Conservation (phyloP, 2,888 invertebrate species). For the Drosophila tripunctata region DNA sequence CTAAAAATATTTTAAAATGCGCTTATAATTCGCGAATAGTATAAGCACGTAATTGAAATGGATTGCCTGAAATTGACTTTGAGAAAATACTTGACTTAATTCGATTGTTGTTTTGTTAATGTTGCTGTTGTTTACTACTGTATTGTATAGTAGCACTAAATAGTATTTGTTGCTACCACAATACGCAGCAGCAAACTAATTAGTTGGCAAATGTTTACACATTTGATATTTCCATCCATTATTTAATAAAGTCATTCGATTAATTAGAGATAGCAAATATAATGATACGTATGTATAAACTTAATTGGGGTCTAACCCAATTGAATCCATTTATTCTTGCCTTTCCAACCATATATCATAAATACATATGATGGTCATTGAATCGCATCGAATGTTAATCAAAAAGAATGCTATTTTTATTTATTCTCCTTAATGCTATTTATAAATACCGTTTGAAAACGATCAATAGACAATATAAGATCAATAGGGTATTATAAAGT, state of each 20-base stretch:
- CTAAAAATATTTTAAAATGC: background rate
- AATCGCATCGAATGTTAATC: background rate
- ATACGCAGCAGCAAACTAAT: conserved; percentile 14
- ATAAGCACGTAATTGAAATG: conserved; percentile 1
- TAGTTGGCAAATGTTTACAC: conserved; percentile 25
- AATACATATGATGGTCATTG: conserved; percentile 7
- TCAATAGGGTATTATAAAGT: background rate
- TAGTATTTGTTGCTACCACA: background rate
- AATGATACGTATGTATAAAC: conserved; percentile 6
- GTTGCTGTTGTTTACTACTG: background rate
- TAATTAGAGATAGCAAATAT: conserved; percentile 14
- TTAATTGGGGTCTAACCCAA: conserved; percentile 28
- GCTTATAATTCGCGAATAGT: conserved; percentile 2
- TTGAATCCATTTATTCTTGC: background rate
- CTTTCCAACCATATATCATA: background rate
- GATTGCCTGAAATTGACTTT: conserved; percentile 17
- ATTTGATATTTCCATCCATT: conserved; percentile 25
- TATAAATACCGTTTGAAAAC: background rate
- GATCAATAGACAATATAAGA: background rate
- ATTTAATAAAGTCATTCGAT: conserved; percentile 12
- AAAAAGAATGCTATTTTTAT: background rate
- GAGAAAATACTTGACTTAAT: conserved; percentile 21
- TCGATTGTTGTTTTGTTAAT: background rate
- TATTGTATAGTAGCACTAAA: too few species aligned
- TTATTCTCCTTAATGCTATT: too few species aligned